A percentile compares a stretch with the other conserved stretches of the same genome.
phyloP scores from a whole-genome alignment of 2,797 vertebrate species.

The Anisognathus igniventris region DNA sequence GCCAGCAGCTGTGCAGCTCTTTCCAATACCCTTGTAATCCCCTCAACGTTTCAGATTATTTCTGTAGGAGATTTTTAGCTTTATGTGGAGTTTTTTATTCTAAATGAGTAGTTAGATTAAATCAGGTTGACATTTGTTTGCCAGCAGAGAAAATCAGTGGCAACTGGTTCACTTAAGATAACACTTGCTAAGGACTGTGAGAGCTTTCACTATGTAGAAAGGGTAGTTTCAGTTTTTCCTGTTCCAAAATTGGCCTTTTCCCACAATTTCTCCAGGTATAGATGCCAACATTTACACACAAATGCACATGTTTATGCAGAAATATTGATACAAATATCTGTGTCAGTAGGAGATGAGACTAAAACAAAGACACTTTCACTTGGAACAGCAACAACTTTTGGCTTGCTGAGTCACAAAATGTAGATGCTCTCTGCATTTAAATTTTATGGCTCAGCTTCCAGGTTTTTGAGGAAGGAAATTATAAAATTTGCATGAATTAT shows the following conservation, averaged over 20 bases:
- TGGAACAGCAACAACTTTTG: neutral
- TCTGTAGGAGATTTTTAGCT: neutral
- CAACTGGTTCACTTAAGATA: neutral
- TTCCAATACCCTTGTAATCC: neutral
- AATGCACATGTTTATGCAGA: neutral
- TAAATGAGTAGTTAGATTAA: neutral
- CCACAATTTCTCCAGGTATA: neutral
- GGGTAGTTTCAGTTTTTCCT: neutral
- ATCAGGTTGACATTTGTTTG: neutral
- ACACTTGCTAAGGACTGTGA: neutral
- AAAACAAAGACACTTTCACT: neutral
- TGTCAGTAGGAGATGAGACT: neutral
- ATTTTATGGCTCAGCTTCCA: neutral
- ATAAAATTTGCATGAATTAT: neutral
- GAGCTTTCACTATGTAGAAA: neutral
- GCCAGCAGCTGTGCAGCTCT: neutral
- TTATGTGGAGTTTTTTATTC: neutral
- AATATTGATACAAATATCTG: neutral
- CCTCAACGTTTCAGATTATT: neutral
- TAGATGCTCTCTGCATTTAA: neutral
- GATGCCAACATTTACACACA: neutral
- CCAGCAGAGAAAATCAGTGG: neutral
- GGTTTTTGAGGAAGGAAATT: neutral
- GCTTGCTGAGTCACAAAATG: neutral
- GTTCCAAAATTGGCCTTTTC: neutral